Evolutionary conservation across 2,888 invertebrate species (phyloP), one percentile per base, ranked within the genome.

Genomic region (Eupithecia tripunctaria): DNA sequence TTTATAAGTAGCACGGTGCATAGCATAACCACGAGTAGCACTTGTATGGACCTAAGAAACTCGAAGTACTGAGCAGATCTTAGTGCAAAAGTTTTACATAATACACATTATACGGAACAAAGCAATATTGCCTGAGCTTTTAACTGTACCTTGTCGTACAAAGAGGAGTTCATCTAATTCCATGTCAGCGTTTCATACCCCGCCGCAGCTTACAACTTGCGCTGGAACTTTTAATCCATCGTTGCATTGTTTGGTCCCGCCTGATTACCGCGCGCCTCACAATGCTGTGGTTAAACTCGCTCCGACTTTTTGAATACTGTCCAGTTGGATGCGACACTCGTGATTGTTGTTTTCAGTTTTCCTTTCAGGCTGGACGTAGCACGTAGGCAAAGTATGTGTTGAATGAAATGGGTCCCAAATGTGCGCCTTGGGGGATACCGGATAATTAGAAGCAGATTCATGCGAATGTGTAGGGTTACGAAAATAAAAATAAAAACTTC

Each of bases 181-280:
- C 62, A 68, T 71, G 72, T 70, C 70, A 72, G 65, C 68, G 41
- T 68, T 73, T 68, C 65, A 74, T 67, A 69, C 67, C 56, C 60
- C 71, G 74, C 77, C 66, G 43, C 68, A 73, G 73, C 81, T 84
- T 79, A 71, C 81, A 70, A 79, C 82, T 84, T 82, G 64, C 68
- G 70, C 80, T 78, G 77, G 84, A 90, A 91, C 88, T 91, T 92
- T 90, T 90, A 91, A 91, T 92, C 91, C 91, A 85, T 84, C 88
- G 90, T 83, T 82, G 82, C 85, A 89, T 91, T 90, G 91, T 90
- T 88, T 85, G 87, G 85, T 81, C 84, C 73, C 84, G 85, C 81
- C 87, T 90, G 91, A 90, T 91, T 89, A 89, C 88, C 82, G 84
- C 75, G 65, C 68, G 74, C 72, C 77, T 83, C 66, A 73, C 77